phyloP scores from a whole-genome alignment of 92 coral and sea anemone genomes.

The Epizoanthus scotinus region DNA sequence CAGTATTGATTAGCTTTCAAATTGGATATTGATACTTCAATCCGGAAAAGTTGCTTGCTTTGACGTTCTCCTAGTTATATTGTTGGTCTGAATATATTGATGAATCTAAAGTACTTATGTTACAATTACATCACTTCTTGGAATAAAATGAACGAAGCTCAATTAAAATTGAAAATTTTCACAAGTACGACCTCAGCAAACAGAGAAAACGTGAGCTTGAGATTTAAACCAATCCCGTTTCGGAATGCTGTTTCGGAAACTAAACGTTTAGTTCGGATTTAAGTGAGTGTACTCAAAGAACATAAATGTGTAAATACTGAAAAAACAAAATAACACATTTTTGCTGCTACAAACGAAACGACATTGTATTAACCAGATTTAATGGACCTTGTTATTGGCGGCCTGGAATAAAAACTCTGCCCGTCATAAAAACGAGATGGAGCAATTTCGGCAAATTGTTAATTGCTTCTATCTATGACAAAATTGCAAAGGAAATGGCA shows the following conservation, averaged over 20 bases:
- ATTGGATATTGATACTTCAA: constrained; percentile 9
- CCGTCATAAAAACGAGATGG: background rate
- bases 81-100: background rate
- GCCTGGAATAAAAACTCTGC: background rate
- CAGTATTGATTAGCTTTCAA: constrained; percentile 9
- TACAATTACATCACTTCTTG: background rate
- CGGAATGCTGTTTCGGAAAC: background rate
- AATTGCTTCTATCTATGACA: background rate
- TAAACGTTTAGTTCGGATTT: background rate
- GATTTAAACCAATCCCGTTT: constrained; percentile 18
- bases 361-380: background rate
- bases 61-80: background rate
- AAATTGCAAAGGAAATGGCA: background rate
- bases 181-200: constrained; percentile 12
- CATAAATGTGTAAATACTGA: background rate
- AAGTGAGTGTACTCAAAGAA: background rate
- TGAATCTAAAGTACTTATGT: background rate
- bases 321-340: background rate
- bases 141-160: background rate
- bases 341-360: background rate
- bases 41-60: background rate
- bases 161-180: background rate
- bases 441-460: background rate
- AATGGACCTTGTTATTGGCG: background rate
- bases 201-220: background rate